Conservation (phyloP, 2,113 vertebrate genomes). For the Ardeotis arabs region DNA sequence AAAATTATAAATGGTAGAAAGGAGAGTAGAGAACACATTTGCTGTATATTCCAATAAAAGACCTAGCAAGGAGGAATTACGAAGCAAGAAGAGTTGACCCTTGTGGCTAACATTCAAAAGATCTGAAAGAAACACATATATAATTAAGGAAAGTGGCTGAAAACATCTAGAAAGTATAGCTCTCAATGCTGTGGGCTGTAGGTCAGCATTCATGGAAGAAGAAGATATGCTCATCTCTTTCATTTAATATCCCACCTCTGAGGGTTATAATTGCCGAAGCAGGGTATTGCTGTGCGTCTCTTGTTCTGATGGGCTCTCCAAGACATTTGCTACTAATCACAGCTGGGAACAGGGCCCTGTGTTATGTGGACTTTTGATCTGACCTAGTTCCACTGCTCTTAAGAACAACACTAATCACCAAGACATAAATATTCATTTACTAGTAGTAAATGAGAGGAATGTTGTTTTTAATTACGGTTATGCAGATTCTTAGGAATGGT, state of each 20-base stretch:
- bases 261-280: neutral
- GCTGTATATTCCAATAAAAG: neutral
- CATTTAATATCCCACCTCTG: neutral
- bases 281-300: fast-evolving
- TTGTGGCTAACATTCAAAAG: neutral
- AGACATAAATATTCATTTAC: neutral
- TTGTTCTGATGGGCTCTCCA: neutral
- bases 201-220: neutral
- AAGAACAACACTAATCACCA: neutral
- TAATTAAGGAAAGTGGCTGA: neutral
- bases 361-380: neutral
- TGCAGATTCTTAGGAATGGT: neutral
- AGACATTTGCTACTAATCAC: neutral
- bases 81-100: neutral
- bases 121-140: fast-evolving
- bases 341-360: neutral
- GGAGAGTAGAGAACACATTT: neutral
- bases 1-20: neutral
- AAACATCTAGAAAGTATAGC: neutral
- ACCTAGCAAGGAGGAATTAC: neutral
- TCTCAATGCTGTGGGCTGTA: neutral
- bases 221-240: neutral
- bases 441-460: neutral
- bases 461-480: neutral
- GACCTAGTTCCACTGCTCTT: neutral